These are phyloP conservation scores for Albula goreensis DNA, from an alignment of 2,113 vertebrate species.

Conservation along the genomic window DNA sequence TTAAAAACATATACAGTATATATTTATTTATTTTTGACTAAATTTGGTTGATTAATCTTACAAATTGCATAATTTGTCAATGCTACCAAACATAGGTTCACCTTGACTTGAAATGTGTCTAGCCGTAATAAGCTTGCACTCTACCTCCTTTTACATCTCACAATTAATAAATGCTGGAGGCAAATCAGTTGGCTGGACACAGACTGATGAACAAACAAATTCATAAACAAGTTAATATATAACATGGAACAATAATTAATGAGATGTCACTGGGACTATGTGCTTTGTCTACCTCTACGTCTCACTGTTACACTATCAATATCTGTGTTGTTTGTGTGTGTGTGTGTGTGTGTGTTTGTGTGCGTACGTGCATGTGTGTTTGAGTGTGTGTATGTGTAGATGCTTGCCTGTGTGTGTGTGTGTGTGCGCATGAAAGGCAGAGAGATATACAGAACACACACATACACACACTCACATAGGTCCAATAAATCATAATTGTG, in stretches of 20 bases:
- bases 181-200: neutral
- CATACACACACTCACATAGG: constrained; percentile 2
- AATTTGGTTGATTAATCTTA: constrained; percentile 15
- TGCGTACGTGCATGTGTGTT: too few relatives aligned
- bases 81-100: constrained; percentile 19
- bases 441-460: neutral
- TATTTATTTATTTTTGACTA: neutral
- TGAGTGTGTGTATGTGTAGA: too few relatives aligned
- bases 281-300: neutral
- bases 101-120: neutral
- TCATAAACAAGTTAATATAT: neutral
- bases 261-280: neutral
- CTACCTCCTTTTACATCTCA: neutral
- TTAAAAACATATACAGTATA: neutral
- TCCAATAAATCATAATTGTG: too few relatives aligned
- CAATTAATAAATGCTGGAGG: neutral
- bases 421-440: neutral
- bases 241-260: neutral
- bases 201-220: constrained; percentile 6
- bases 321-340: too few relatives aligned
- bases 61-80: constrained; percentile 30
- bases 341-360: too few relatives aligned
- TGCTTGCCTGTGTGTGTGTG: neutral
- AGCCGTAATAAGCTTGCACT: neutral
- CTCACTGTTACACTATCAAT: neutral